Evolutionary conservation across 2,888 invertebrate species (phyloP).

Genomic region (Lepidocyrtoides sp.): DNA sequence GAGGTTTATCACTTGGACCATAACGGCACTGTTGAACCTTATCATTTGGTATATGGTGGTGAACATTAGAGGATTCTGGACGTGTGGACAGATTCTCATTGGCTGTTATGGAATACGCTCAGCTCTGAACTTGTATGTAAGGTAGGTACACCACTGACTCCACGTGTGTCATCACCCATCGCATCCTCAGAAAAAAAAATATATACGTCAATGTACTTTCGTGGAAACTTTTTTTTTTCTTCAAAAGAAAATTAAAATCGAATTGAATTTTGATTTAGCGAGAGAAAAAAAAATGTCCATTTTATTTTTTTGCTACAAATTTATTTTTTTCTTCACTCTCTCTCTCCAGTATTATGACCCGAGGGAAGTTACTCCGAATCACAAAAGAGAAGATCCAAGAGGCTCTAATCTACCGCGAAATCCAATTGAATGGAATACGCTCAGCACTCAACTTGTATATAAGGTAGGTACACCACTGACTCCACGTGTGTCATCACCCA

Average conservation of each 20-base stretch:
- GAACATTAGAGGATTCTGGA: constrained; percentile 67
- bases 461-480: constrained; percentile 57
- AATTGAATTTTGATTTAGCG: constrained; percentile 43
- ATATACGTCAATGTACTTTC: too few relatives aligned
- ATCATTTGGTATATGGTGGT: constrained; percentile 66
- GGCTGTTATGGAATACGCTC: constrained; percentile 70
- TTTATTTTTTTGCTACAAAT: background rate
- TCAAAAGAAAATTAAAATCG: constrained; percentile 40
- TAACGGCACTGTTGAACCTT: constrained; percentile 64
- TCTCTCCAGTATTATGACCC: constrained; percentile 59
- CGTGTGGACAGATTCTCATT: constrained; percentile 64
- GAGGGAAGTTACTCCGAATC: constrained; percentile 65
- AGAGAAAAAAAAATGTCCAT: constrained; percentile 32
- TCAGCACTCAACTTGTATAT: constrained; percentile 63
- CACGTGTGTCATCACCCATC: too few relatives aligned
- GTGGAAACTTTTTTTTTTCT: too few relatives aligned
- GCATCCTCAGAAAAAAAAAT: too few relatives aligned
- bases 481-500: too few relatives aligned
- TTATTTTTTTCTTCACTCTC: background rate
- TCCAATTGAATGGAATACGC: constrained; percentile 70
- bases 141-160: too few relatives aligned
- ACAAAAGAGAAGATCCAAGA: constrained; percentile 70
- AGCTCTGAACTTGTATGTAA: constrained; percentile 62
- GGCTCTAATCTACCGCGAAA: constrained; percentile 70
- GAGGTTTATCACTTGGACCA: constrained; percentile 60